These are phyloP conservation scores for Melanargia galathea DNA, from an alignment of 2,888 invertebrate genomes.

Conservation along the genomic window DNA sequence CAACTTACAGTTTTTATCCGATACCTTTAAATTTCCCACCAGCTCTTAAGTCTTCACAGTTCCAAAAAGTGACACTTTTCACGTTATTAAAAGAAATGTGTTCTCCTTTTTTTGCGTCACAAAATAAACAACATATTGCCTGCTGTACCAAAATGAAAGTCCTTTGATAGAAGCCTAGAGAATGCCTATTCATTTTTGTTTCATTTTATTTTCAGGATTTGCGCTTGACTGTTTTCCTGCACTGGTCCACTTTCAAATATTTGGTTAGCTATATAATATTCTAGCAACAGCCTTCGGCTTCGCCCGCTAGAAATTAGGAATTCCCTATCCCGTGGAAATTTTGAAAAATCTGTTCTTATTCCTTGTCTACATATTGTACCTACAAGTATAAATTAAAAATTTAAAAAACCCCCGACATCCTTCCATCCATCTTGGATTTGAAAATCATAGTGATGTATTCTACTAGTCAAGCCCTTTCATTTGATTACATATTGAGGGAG, in stretches of 20 bases:
- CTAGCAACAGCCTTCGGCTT: too few relatives aligned
- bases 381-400: too few relatives aligned
- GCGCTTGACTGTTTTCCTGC: background rate
- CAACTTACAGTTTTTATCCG: background rate
- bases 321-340: too few relatives aligned
- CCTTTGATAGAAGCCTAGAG: conserved; percentile 6
- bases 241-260: background rate
- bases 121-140: conserved; percentile 6
- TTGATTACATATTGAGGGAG: too few relatives aligned
- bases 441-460: too few relatives aligned
- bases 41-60: background rate
- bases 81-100: conserved; percentile 22
- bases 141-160: background rate
- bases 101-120: background rate
- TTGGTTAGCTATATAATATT: background rate
- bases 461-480: too few relatives aligned
- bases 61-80: conserved; percentile 19
- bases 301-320: too few relatives aligned
- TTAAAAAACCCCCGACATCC: too few relatives aligned
- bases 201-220: background rate
- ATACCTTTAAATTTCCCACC: background rate
- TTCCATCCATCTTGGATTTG: too few relatives aligned
- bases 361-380: too few relatives aligned
- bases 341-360: too few relatives aligned
- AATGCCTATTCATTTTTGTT: conserved; percentile 4